phyloP scores from a whole-genome alignment of 2,797 vertebrate genomes.

The Pyrocephalus nanus region DNA sequence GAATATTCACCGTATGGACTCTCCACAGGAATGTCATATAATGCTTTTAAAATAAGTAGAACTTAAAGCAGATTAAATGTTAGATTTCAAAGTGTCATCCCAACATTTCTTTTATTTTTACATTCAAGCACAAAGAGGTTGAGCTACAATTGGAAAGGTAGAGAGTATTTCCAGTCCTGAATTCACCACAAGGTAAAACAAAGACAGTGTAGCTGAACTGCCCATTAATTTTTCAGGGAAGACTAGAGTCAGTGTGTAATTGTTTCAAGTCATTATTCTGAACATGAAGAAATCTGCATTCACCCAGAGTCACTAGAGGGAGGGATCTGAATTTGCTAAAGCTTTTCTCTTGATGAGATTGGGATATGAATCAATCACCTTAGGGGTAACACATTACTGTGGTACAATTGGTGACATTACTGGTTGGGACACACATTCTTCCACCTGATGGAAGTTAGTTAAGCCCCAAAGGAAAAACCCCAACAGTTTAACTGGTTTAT shows the following conservation, averaged over 20 bases:
- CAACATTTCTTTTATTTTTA: not conserved
- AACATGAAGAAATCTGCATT: not conserved
- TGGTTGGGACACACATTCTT: rapidly evolving
- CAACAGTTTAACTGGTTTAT: not conserved
- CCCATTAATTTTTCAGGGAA: not conserved
- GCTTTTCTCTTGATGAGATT: not conserved
- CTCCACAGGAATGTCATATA: not conserved
- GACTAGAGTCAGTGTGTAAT: not conserved
- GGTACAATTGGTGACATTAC: not conserved
- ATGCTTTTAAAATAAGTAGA: not conserved
- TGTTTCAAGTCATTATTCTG: not conserved
- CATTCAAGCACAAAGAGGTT: not conserved
- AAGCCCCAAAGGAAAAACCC: not conserved
- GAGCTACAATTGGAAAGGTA: not conserved
- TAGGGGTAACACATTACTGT: not conserved
- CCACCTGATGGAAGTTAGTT: not conserved
- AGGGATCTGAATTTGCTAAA: not conserved
- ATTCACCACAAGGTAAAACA: not conserved
- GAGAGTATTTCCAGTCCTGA: not conserved
- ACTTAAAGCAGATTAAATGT: not conserved
- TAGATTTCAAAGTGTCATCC: not conserved
- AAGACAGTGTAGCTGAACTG: not conserved
- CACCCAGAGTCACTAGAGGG: not conserved
- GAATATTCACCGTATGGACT: not conserved
- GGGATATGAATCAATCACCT: not conserved